Evolutionary conservation across 2,888 invertebrate genomes (phyloP).

Genomic region (Drosophila multiciliata): DNA sequence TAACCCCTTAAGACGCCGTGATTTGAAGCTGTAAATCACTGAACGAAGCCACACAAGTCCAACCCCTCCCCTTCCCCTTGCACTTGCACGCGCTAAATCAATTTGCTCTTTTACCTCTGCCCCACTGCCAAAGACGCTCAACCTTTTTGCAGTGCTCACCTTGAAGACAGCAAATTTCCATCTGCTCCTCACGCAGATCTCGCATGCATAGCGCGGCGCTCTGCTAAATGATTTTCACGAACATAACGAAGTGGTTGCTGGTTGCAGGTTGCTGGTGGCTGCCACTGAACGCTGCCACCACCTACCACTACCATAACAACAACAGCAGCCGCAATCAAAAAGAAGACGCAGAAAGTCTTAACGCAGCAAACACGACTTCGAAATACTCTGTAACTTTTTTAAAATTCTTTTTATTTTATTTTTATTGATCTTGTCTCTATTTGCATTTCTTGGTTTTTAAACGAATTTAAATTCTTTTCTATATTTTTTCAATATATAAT

Average conservation of each 20-base stretch:
- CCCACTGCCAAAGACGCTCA: slow-evolving; percentile 20
- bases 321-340: slow-evolving; percentile 55
- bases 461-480: too few relatives aligned
- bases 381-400: slow-evolving; percentile 16
- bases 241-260: slow-evolving; percentile 76
- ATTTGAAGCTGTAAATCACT: slow-evolving; percentile 55
- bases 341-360: background rate
- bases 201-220: slow-evolving; percentile 56
- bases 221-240: slow-evolving; percentile 77
- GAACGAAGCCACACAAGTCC: slow-evolving; percentile 17
- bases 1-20: slow-evolving; percentile 18
- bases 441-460: too few relatives aligned
- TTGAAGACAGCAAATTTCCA: slow-evolving; percentile 9
- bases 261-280: slow-evolving; percentile 36
- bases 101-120: slow-evolving; percentile 71
- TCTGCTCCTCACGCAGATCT: slow-evolving; percentile 28
- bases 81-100: slow-evolving; percentile 82
- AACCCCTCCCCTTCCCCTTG: slow-evolving; percentile 5
- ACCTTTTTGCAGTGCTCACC: slow-evolving; percentile 31
- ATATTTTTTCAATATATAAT: background rate
- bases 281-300: slow-evolving; percentile 17
- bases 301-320: slow-evolving; percentile 50
- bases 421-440: background rate
- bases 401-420: background rate
- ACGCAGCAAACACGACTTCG: slow-evolving; percentile 1